A percentile compares a stretch with the other conserved stretches of the same genome.
phyloP scores from a whole-genome alignment of 1,140 invertebrate genomes.

The Halesus radiatus region DNA sequence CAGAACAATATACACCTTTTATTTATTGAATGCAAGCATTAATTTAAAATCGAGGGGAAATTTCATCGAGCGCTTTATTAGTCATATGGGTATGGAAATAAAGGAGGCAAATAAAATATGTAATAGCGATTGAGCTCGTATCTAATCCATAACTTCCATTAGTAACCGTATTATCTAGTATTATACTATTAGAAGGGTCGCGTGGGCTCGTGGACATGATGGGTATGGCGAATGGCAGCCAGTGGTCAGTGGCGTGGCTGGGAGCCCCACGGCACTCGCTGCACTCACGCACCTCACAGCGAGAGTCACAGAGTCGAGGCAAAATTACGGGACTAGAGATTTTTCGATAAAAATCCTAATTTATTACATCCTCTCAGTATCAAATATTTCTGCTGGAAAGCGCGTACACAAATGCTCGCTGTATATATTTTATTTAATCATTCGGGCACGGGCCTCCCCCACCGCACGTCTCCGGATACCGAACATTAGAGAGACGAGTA shows the following conservation, averaged over 20 bases:
- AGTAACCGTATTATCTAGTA: slow-evolving; percentile 31
- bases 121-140: slow-evolving; percentile 45
- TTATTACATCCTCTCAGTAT: slow-evolving; percentile 52
- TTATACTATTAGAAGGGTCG: slow-evolving; percentile 15
- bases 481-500: slow-evolving; percentile 43
- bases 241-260: background rate
- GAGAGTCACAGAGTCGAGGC: slow-evolving; percentile 41
- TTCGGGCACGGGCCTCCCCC: slow-evolving; percentile 20
- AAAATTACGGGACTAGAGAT: slow-evolving; percentile 53
- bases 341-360: slow-evolving; percentile 56
- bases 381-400: slow-evolving; percentile 52
- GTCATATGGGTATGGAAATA: slow-evolving; percentile 37
- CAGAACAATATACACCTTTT: slow-evolving; percentile 72
- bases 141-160: slow-evolving; percentile 42
- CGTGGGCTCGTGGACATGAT: background rate
- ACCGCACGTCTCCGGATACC: slow-evolving; percentile 9
- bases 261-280: background rate
- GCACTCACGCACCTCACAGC: background rate
- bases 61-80: slow-evolving; percentile 69
- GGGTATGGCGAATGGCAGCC: slow-evolving; percentile 5
- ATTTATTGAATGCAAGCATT: slow-evolving; percentile 69
- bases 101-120: slow-evolving; percentile 44
- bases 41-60: slow-evolving; percentile 65
- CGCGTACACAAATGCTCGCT: slow-evolving; percentile 53
- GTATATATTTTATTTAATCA: slow-evolving; percentile 38